Percentiles rank a stretch among this genome's conserved stretches.
Conservation (phyloP, 2,888 invertebrate species). For the Caprella mutica region DNA sequence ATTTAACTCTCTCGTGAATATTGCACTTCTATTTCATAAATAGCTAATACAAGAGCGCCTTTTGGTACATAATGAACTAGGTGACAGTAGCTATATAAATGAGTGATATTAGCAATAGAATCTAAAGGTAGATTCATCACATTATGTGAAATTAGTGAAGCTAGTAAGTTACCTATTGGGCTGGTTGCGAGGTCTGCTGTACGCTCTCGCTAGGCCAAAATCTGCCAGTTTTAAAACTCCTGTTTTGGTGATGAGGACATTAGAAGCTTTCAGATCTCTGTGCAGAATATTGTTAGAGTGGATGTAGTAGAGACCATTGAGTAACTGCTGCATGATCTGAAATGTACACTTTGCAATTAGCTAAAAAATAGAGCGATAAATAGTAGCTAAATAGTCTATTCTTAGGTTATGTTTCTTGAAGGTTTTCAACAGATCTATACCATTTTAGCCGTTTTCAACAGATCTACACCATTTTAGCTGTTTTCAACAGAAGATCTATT, state of each 20-base stretch:
- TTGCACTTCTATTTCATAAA: too few species aligned
- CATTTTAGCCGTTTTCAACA: too few species aligned
- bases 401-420: too few species aligned
- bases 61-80: too few species aligned
- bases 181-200: constrained; percentile 50
- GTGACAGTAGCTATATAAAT: neutral
- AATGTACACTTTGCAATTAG: neutral
- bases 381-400: neutral
- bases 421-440: too few species aligned
- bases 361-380: neutral
- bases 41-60: too few species aligned
- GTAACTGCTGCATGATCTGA: constrained; percentile 63
- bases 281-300: constrained; percentile 91
- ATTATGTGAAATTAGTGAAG: neutral
- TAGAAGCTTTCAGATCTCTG: constrained; percentile 97
- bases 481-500: too few species aligned
- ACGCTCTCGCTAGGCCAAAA: constrained; percentile 91
- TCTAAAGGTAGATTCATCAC: too few species aligned
- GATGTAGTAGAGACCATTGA: constrained; percentile 87
- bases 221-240: constrained; percentile 91
- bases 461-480: too few species aligned
- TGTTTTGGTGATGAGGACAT: constrained; percentile 89
- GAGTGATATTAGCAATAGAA: too few species aligned
- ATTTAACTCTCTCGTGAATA: too few species aligned
- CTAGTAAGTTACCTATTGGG: constrained; percentile 19